Base-by-base conservation (phyloP, 2,888 invertebrate genomes). In the Oscheius onirici region DNA sequence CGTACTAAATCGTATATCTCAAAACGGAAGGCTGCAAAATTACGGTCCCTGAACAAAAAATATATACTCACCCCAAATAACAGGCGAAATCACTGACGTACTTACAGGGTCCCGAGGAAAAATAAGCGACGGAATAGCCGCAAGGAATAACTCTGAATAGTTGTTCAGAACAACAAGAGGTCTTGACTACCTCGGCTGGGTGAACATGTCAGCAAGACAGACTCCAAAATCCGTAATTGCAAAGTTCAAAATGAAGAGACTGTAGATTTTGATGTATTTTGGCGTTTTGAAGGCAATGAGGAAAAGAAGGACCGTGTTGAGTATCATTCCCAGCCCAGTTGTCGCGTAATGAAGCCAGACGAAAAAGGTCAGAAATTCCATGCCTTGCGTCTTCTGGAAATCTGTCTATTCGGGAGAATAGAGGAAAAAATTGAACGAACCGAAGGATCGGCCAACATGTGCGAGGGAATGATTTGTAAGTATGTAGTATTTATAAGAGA, bases 151-250 rank as follows among this genome's bases (percentile, higher is more conserved):
- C 44, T 68, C 68, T 68, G 24, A 60, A 69, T 28, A 44, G 17
- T n/a, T n/a, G n/a, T n/a, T n/a, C n/a, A 41, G 15, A 60, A 40
- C 51, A 51, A 51, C 8, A 10, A 51, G n/a, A 51, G 20, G 43
- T 43, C 10, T 10, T 11, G 13, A 11, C 15, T 13, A 66, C 66
- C 72, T 43, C 63, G 71, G 74, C 51, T 77, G 77, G 20, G 72
- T 75, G 66, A 77, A 77, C 44, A 77, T 54, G 43, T 77, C 77
- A 15, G 73, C 65, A 54, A 77, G 70, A 26, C 77, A 77, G 3
- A 72, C 70, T 3, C 72, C 58, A 43, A 77, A 72, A 52, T 77
- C 77, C 15, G 77, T 75, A 11, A 75, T 28, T 8, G 77, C 75
- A 26, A 77, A 74, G 61, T 77, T 77, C 26, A 77, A 66, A 17